Evolutionary conservation across 2,113 vertebrate species (phyloP).

Genomic region (Rhynchomys soricoides): DNA sequence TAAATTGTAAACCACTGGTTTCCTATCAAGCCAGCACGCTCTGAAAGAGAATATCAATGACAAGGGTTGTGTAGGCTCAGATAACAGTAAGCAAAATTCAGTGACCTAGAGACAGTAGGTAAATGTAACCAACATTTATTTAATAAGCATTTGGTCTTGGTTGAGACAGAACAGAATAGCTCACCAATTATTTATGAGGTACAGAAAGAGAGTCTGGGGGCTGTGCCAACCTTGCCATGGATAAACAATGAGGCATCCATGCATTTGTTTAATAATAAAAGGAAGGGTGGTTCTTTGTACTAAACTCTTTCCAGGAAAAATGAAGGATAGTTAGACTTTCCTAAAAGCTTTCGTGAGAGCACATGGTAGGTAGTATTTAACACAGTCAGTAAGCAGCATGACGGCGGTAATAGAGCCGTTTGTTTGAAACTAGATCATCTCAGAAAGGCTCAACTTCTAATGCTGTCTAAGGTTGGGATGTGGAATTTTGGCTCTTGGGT

Average conservation of each 20-base stretch:
- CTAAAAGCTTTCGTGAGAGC: background rate
- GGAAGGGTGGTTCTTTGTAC: background rate
- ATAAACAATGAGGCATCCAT: background rate
- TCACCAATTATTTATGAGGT: background rate
- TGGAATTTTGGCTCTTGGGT: background rate
- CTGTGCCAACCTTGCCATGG: background rate
- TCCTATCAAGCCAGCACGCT: background rate
- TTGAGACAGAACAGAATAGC: background rate
- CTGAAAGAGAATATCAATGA: background rate
- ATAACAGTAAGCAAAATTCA: background rate
- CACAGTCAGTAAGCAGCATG: background rate
- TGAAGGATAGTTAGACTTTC: background rate
- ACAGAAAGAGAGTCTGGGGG: background rate
- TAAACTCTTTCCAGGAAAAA: background rate
- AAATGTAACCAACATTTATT: background rate
- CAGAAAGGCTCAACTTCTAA: background rate
- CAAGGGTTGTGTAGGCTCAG: fast-evolving
- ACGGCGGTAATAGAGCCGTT: background rate
- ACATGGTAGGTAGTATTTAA: background rate
- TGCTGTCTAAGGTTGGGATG: background rate
- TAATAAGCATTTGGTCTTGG: background rate
- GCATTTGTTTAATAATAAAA: background rate
- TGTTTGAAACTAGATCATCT: conserved; percentile 13
- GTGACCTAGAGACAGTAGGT: background rate
- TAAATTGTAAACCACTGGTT: background rate